These are phyloP conservation scores for Octomys mimax DNA, from an alignment of 2,797 vertebrate species.

Conservation along the genomic window DNA sequence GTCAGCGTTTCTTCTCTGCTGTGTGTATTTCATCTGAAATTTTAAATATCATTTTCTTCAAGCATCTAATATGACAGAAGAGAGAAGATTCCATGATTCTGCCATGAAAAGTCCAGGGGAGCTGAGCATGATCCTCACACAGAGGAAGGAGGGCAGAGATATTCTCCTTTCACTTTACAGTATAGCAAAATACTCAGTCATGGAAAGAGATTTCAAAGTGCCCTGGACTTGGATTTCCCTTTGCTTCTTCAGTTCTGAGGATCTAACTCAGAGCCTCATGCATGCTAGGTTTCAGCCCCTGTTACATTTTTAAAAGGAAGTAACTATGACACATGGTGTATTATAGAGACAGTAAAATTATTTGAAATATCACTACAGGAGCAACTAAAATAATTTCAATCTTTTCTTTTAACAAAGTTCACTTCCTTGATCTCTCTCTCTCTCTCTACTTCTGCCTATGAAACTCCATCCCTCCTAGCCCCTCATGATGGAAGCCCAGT, in stretches of 20 bases:
- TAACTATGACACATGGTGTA: neutral
- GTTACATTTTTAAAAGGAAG: constrained; percentile 24
- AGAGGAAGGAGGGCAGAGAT: neutral
- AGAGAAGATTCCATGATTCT: neutral
- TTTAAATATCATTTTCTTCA: constrained; percentile 13
- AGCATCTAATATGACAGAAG: constrained; percentile 18
- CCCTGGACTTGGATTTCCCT: neutral
- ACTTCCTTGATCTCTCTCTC: neutral
- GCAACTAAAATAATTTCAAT: neutral
- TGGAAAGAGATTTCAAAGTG: neutral
- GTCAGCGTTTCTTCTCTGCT: neutral
- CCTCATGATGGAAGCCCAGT: neutral
- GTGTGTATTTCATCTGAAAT: neutral
- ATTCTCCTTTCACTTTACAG: neutral
- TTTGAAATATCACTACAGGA: neutral
- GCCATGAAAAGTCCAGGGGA: neutral
- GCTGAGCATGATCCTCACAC: neutral
- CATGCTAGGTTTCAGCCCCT: neutral
- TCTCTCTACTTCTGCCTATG: neutral
- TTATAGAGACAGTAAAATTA: neutral
- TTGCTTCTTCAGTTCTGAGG: neutral
- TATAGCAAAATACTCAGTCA: neutral
- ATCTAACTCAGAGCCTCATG: neutral
- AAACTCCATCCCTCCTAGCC: neutral
- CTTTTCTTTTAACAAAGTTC: neutral